Evolutionary conservation across 2,113 vertebrate species (phyloP).

Genomic region (Eonycteris spelaea): DNA sequence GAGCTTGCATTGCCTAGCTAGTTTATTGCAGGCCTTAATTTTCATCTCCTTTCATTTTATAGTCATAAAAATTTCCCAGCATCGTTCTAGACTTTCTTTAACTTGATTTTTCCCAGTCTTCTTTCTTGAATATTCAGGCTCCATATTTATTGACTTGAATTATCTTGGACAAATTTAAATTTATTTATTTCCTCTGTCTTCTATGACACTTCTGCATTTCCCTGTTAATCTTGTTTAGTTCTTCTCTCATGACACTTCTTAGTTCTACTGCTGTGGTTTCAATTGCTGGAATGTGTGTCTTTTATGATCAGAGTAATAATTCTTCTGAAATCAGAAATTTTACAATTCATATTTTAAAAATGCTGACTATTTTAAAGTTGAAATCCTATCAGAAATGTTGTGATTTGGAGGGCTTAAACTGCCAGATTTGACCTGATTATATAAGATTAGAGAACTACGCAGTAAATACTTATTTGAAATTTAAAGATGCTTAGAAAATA

Average conservation of each 20-base stretch:
- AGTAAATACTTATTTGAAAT: slow-evolving; percentile 39
- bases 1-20: not conserved
- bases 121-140: not conserved
- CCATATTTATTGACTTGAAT: not conserved
- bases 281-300: not conserved
- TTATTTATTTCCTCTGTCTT: not conserved
- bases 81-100: not conserved
- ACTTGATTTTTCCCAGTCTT: not conserved
- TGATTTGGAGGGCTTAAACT: slow-evolving; percentile 28
- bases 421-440: slow-evolving; percentile 30
- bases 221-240: not conserved
- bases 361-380: slow-evolving; percentile 18
- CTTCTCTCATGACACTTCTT: slow-evolving; percentile 3
- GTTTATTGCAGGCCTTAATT: not conserved
- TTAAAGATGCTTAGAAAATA: slow-evolving; percentile 55
- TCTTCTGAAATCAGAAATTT: slow-evolving; percentile 13
- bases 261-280: not conserved
- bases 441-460: slow-evolving; percentile 6
- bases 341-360: not conserved
- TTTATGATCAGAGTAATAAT: slow-evolving; percentile 22
- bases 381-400: slow-evolving; percentile 23
- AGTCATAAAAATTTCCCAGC: not conserved
- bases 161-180: not conserved
- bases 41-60: slow-evolving; percentile 35
- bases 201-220: not conserved